These are phyloP conservation scores for Himalopsyche tibetana DNA, from an alignment of 2,888 invertebrate species.

Conservation along the genomic window DNA sequence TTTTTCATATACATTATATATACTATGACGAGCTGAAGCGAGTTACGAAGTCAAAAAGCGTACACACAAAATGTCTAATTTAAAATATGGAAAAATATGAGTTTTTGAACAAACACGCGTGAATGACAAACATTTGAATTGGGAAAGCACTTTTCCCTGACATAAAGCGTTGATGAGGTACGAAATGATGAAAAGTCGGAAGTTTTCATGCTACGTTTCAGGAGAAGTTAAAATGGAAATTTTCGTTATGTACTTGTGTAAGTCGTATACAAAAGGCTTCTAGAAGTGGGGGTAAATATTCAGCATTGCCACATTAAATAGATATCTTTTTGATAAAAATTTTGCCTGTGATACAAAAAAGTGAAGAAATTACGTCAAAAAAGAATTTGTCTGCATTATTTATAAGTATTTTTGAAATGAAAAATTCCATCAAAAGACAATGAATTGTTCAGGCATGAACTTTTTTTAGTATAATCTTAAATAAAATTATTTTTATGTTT, in stretches of 20 bases:
- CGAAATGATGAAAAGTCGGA: conserved; percentile 37
- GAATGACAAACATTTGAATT: conserved; percentile 43
- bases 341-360: not conserved
- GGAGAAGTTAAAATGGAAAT: conserved; percentile 31
- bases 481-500: too few relatives aligned
- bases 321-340: conserved; percentile 23
- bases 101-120: conserved; percentile 35
- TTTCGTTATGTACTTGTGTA: conserved; percentile 32
- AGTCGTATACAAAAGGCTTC: conserved; percentile 24
- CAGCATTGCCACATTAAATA: conserved; percentile 3
- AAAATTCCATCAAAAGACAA: not conserved
- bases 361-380: not conserved
- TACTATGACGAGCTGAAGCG: not conserved
- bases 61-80: conserved; percentile 34
- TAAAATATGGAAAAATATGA: conserved; percentile 42
- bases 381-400: not conserved
- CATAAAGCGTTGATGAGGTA: conserved; percentile 40
- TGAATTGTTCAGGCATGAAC: not conserved
- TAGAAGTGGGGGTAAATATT: conserved; percentile 23
- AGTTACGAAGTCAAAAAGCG: conserved; percentile 19
- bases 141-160: conserved; percentile 39
- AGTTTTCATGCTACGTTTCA: conserved; percentile 1
- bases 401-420: not conserved
- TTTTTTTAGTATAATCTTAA: too few relatives aligned
- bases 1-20: not conserved